Percentiles rank a stretch among this genome's conserved stretches.
phyloP scores from a whole-genome alignment of 2,113 vertebrate species.

The Collichthys lucidus region DNA sequence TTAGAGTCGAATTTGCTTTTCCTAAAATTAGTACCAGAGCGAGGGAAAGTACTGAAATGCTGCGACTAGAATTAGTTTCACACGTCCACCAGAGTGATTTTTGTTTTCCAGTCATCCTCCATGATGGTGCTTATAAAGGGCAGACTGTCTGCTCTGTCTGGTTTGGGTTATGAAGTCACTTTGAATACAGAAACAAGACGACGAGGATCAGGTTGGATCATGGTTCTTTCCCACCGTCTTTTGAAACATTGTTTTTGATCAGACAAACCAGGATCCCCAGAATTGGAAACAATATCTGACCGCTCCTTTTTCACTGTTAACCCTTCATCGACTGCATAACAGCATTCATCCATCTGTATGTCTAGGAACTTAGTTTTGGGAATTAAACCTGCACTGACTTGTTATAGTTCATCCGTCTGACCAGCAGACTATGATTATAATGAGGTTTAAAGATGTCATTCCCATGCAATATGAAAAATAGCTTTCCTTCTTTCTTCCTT shows the following conservation, averaged over 20 bases:
- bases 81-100: constrained; percentile 39
- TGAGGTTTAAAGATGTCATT: constrained; percentile 69
- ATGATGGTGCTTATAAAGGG: constrained; percentile 39
- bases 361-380: background rate
- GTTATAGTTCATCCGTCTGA: constrained; percentile 15
- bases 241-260: constrained; percentile 61
- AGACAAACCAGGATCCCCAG: constrained; percentile 39
- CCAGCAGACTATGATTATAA: constrained; percentile 39
- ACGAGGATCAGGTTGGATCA: constrained; percentile 61
- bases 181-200: constrained; percentile 57
- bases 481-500: constrained; percentile 15
- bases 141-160: constrained; percentile 65
- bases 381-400: constrained; percentile 11
- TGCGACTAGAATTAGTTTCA: constrained; percentile 33
- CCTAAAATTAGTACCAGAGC: constrained; percentile 37
- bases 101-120: constrained; percentile 40
- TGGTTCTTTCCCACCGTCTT: constrained; percentile 56
- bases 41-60: constrained; percentile 30
- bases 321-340: constrained; percentile 4
- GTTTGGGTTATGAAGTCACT: constrained; percentile 65
- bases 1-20: constrained; percentile 15
- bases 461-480: constrained; percentile 44
- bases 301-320: constrained; percentile 14
- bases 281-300: constrained; percentile 54
- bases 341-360: background rate